Base-by-base conservation (phyloP, 2,797 vertebrate species). In the Bovichtus variegatus region DNA sequence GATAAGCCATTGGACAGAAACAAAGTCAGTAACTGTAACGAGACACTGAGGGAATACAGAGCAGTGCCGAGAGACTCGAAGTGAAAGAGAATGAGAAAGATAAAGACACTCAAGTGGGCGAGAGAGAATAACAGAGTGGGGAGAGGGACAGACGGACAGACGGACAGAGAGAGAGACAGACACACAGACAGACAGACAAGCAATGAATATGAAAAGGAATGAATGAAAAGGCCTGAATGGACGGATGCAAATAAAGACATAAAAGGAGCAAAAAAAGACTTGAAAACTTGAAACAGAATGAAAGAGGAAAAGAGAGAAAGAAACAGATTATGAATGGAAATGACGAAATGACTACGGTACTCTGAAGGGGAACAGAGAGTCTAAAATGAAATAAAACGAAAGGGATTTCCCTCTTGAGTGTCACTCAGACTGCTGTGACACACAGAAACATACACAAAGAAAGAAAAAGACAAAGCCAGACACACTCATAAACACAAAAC, bases 11-110 rank as follows among this genome's bases (percentile, higher is more conserved):
- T 79, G 86, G 82, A 67, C 81, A 67, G 74, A 88, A 90, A 87
- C 81, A 91, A 91, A 93, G 85, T 89, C 91, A 92, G 76, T 78
- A 84, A 84, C 78, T 89, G 88, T 91, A 92, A 87, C 87, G 61
- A 91, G 91, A 86, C 82, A 85, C 81, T 59, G 71, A 71, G 85
- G 87, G 92, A 91, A 90, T 87, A 89, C 75, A 73, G 80, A 87
- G 65, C 27, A 68, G 61, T 9, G 54, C 59, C 9, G 18, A 80
- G 87, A 79, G 86, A 82, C 49, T 74, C 11, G 8, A 49, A 65
- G 64, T 71, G 76, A 86, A 76, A 76, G 71, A 72, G 71, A 86
- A 86, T 72, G 73, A 80, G 46, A 84, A 58, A 83, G 85, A 92
- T 87, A 82, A 85, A 89, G 73, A 87, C 74, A 80, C 62, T 80